Evolutionary conservation across 2,797 vertebrate genomes (phyloP).

Genomic region (Euthynnus affinis): DNA sequence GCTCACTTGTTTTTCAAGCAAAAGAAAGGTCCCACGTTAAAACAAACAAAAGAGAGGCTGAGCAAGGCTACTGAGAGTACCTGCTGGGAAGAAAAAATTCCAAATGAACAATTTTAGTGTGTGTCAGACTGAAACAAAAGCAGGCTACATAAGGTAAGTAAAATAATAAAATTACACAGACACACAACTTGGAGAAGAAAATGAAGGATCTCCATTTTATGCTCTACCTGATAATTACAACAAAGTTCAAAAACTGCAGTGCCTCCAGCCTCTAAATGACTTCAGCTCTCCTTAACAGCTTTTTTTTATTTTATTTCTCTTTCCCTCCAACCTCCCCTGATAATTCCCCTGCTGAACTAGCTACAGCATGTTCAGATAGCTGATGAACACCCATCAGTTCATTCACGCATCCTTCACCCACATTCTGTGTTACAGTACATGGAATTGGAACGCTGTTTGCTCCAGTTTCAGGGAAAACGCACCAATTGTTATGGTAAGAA

Average conservation of each 20-base stretch:
- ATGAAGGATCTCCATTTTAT: conserved; percentile 49
- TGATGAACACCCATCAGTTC: conserved; percentile 27
- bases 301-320: conserved; percentile 9
- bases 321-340: conserved; percentile 7
- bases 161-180: conserved; percentile 42
- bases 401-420: conserved; percentile 38
- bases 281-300: conserved; percentile 31
- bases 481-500: not conserved
- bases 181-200: conserved; percentile 33
- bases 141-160: conserved; percentile 10
- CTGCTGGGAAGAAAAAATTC: not conserved
- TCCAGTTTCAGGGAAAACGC: not conserved
- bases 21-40: not conserved
- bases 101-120: not conserved
- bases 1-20: conserved; percentile 19
- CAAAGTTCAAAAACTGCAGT: conserved; percentile 37
- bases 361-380: conserved; percentile 43
- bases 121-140: not conserved
- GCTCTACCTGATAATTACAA: conserved; percentile 56
- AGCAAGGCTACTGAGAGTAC: conserved; percentile 5
- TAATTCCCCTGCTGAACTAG: conserved; percentile 49
- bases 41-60: not conserved
- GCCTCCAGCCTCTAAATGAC: conserved; percentile 50
- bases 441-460: not conserved
- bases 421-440: not conserved